These are phyloP conservation scores for Epizoanthus fatuus DNA, from an alignment of 92 coral and sea anemone species.

Conservation along the genomic window DNA sequence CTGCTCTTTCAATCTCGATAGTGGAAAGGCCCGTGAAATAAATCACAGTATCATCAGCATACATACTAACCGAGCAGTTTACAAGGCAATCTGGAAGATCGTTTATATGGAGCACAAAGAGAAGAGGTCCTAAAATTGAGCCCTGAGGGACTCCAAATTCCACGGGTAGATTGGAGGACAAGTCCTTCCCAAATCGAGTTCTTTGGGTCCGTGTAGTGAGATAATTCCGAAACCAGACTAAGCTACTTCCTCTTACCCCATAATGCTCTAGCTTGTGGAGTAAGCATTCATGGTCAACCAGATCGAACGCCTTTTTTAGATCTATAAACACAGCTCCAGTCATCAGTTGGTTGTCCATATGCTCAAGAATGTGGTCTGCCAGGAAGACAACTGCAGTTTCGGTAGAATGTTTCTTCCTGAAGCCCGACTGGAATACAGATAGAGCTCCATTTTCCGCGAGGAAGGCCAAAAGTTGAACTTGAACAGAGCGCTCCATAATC, in stretches of 20 bases:
- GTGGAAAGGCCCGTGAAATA: conserved; percentile 10
- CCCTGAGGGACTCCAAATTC: conserved; percentile 57
- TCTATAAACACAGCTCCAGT: too few species aligned
- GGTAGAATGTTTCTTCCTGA: too few species aligned
- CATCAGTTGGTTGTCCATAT: too few species aligned
- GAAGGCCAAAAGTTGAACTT: too few species aligned
- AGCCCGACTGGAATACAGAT: too few species aligned
- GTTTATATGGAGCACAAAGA: conserved; percentile 55
- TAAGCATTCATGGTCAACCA: too few species aligned
- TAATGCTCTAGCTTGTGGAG: conserved; percentile 47
- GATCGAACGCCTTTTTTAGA: too few species aligned
- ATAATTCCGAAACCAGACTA: conserved; percentile 53
- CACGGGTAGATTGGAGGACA: conserved; percentile 25
- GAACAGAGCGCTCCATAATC: not conserved
- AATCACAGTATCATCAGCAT: conserved; percentile 61
- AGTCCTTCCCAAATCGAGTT: conserved; percentile 35
- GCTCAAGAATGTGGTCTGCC: too few species aligned
- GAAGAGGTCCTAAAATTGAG: conserved; percentile 56
- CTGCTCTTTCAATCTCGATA: not conserved
- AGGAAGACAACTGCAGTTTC: too few species aligned
- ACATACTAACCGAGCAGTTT: conserved; percentile 30
- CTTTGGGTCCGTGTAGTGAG: conserved; percentile 57
- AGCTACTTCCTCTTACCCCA: conserved; percentile 52
- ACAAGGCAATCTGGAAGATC: conserved; percentile 58
- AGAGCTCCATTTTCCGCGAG: too few species aligned